phyloP scores from a whole-genome alignment of 2,797 vertebrate species.

The Threskiornis aethiopicus region DNA sequence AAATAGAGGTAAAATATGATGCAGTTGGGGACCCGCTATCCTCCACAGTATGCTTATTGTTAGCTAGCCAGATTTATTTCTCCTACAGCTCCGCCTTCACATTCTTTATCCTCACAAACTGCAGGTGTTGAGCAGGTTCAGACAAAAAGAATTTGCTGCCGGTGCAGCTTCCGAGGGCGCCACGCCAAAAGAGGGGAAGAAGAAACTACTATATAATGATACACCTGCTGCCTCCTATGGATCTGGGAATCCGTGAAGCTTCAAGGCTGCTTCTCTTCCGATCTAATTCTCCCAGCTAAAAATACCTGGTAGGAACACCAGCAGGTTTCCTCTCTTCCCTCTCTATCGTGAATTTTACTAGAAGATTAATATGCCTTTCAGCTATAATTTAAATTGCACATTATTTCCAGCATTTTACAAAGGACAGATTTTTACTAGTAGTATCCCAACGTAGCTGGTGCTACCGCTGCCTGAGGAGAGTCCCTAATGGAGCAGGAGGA shows the following conservation, averaged over 20 bases:
- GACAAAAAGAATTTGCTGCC: neutral
- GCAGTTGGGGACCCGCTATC: neutral
- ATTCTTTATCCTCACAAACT: neutral
- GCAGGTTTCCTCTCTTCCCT: neutral
- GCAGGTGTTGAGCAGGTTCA: neutral
- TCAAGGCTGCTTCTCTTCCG: neutral
- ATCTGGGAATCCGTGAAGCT: neutral
- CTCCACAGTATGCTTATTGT: fast-evolving
- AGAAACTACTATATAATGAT: neutral
- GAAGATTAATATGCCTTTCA: neutral
- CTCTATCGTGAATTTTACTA: neutral
- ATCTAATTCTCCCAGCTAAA: neutral
- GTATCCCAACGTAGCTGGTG: neutral
- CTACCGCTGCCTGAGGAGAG: neutral
- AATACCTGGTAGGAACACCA: neutral
- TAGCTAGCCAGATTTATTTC: neutral
- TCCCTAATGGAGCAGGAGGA: neutral
- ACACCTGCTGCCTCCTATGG: neutral
- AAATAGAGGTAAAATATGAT: fast-evolving
- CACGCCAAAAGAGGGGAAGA: neutral
- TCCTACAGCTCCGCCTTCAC: neutral
- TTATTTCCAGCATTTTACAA: neutral
- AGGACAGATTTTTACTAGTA: neutral
- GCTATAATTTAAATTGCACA: neutral
- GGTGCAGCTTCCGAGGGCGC: neutral